These are phyloP conservation scores for Lycocorax pyrrhopterus DNA, from an alignment of 2,113 vertebrate species.

Conservation along the genomic window DNA sequence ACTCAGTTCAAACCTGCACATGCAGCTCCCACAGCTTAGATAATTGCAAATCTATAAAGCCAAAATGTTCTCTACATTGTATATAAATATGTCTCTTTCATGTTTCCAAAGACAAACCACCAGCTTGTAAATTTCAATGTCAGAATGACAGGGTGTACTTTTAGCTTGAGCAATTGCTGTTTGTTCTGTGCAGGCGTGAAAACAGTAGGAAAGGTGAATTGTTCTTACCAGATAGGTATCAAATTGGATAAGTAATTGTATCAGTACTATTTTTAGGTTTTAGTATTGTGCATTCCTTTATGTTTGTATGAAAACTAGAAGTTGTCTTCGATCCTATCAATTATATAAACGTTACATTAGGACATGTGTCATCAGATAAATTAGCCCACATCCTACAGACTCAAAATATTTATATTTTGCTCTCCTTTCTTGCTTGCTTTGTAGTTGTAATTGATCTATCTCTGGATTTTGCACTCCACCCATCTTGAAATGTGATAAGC, in stretches of 20 bases:
- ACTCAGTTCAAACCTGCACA: background rate
- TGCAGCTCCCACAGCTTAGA: background rate
- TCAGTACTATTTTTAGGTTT: background rate
- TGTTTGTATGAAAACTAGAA: background rate
- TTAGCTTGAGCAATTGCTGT: background rate
- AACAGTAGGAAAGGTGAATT: background rate
- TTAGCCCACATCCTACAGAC: constrained; percentile 27
- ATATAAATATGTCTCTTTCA: background rate
- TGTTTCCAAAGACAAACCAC: background rate
- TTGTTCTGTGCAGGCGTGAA: background rate
- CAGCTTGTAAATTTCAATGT: background rate
- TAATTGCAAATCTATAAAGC: background rate
- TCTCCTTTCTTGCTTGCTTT: constrained; percentile 20
- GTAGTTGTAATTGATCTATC: constrained; percentile 25
- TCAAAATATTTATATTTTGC: constrained; percentile 54
- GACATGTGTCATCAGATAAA: background rate
- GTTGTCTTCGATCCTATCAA: background rate
- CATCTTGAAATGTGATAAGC: constrained; percentile 9
- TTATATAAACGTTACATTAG: background rate
- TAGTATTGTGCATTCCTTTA: background rate
- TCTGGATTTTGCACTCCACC: constrained; percentile 42
- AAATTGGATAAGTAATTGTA: background rate
- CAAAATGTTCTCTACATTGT: background rate
- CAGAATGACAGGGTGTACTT: background rate
- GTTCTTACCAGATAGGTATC: background rate